phyloP scores from a whole-genome alignment of 2,888 invertebrate genomes.

The Athetis lepigone region DNA sequence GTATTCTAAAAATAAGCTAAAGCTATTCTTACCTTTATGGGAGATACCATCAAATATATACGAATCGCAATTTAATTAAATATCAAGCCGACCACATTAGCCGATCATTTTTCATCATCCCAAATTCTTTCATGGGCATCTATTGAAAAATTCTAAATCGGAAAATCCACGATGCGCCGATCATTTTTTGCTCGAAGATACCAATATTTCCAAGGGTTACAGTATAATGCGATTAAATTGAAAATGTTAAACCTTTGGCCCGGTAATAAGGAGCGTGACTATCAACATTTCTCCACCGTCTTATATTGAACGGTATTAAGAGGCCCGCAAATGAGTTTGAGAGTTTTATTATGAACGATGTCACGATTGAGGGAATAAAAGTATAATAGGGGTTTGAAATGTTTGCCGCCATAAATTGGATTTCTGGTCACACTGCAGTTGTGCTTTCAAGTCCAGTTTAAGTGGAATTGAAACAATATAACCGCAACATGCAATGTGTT shows the following conservation, averaged over 20 bases:
- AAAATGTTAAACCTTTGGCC: conserved; percentile 80
- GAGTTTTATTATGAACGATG: conserved; percentile 67
- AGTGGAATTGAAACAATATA: neutral
- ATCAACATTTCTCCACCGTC: conserved; percentile 81
- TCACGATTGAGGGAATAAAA: conserved; percentile 67
- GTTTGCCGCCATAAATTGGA: conserved; percentile 61
- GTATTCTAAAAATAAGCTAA: neutral
- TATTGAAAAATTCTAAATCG: conserved; percentile 65
- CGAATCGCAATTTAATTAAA: conserved; percentile 44
- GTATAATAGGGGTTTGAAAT: conserved; percentile 65
- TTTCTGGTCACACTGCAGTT: conserved; percentile 34
- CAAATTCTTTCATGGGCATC: conserved; percentile 62
- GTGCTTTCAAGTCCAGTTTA: neutral
- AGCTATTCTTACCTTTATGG: neutral
- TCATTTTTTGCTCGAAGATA: conserved; percentile 68
- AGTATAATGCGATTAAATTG: conserved; percentile 87
- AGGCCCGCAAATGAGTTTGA: conserved; percentile 71
- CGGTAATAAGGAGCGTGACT: conserved; percentile 88
- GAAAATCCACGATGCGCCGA: conserved; percentile 56
- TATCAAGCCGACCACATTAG: conserved; percentile 40
- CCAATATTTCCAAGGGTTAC: conserved; percentile 82
- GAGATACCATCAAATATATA: conserved; percentile 2
- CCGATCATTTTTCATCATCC: conserved; percentile 63
- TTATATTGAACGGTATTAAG: conserved; percentile 81
- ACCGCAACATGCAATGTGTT: neutral